Evolutionary conservation across 2,113 vertebrate genomes (phyloP).

Genomic region (Solea senegalensis): DNA sequence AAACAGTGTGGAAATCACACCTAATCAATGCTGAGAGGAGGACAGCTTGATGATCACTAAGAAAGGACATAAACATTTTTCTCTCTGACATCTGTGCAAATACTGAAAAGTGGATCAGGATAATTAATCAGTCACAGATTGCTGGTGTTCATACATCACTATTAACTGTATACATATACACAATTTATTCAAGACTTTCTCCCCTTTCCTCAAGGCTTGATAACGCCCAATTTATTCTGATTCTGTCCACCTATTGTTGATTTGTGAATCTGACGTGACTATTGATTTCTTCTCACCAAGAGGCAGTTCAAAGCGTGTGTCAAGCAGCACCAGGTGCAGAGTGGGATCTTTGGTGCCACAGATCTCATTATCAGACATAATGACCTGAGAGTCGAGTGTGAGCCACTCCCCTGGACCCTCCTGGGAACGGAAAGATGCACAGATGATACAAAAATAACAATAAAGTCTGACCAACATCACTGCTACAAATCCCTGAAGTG

Average conservation of each 20-base stretch:
- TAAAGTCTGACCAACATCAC: background rate
- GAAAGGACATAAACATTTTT: conserved; percentile 29
- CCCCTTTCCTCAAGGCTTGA: background rate
- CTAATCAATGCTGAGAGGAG: conserved; percentile 67
- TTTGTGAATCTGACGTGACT: conserved; percentile 21
- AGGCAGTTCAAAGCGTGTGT: conserved; percentile 95
- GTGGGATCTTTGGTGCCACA: conserved; percentile 98
- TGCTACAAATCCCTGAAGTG: background rate
- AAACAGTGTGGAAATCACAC: conserved; percentile 61
- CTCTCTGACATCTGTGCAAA: conserved; percentile 14
- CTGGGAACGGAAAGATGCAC: conserved; percentile 68
- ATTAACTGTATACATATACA: conserved; percentile 35
- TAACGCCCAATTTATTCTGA: conserved; percentile 29
- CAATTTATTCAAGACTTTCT: conserved; percentile 26
- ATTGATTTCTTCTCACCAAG: conserved; percentile 85
- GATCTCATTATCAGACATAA: conserved; percentile 97
- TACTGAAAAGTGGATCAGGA: conserved; percentile 47
- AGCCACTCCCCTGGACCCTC: conserved; percentile 98
- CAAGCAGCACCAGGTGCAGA: conserved; percentile 94
- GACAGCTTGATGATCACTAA: conserved; percentile 36
- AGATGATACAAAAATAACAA: background rate
- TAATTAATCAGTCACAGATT: conserved; percentile 47
- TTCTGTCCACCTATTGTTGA: conserved; percentile 4
- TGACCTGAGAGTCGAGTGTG: conserved; percentile 94
- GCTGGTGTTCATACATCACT: conserved; percentile 48